These are phyloP conservation scores for Phymastichus coffea DNA, from an alignment of 1,140 invertebrate species.

Conservation along the genomic window DNA sequence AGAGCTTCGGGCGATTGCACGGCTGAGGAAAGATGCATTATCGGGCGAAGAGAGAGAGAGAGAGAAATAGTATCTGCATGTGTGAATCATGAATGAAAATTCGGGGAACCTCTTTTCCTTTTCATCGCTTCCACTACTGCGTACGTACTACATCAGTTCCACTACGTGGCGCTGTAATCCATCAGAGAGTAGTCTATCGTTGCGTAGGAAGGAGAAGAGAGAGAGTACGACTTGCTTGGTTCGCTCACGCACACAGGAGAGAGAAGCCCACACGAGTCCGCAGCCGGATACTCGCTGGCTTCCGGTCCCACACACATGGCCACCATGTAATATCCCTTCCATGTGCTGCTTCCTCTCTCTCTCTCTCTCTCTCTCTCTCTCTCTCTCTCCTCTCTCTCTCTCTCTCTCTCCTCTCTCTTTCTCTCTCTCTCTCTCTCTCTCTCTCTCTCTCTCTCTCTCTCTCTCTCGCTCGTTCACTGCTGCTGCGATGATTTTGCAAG, in stretches of 20 bases:
- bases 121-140: constrained; percentile 2
- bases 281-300: constrained; percentile 39
- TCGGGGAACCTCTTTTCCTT: constrained; percentile 17
- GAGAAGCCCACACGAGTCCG: constrained; percentile 38
- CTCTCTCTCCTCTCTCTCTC: not conserved
- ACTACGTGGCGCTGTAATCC: constrained; percentile 28
- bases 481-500: not conserved
- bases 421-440: not conserved
- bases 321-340: not conserved
- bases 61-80: not conserved
- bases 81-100: constrained; percentile 29
- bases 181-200: constrained; percentile 21
- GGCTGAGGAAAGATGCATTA: too few relatives aligned
- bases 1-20: too few relatives aligned
- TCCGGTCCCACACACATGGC: constrained; percentile 39
- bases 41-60: not conserved
- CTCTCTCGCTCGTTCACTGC: not conserved
- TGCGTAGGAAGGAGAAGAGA: constrained; percentile 34
- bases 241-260: too few relatives aligned
- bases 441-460: not conserved
- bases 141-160: not conserved
- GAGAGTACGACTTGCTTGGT: not conserved
- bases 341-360: not conserved
- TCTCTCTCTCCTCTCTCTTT: not conserved
- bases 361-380: constrained; percentile 5